These are phyloP conservation scores for Pelagia noctiluca DNA, from an alignment of 30 jellyfish, hydroid and myxozoan species.

Conservation along the genomic window DNA sequence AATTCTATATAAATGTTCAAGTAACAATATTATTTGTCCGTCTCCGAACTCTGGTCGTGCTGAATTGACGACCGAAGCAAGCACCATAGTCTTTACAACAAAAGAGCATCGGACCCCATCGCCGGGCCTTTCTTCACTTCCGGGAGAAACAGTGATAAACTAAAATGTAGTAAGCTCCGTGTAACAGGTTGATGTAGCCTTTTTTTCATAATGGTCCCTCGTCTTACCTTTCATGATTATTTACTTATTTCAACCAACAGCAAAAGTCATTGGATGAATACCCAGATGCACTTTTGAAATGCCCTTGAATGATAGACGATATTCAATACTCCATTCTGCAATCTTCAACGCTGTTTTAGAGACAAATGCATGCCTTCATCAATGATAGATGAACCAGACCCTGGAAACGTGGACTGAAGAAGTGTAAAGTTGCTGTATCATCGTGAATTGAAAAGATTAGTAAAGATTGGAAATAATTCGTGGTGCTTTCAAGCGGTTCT, in stretches of 20 bases:
- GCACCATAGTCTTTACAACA: background rate
- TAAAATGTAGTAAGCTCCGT: too few species aligned
- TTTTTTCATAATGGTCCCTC: background rate
- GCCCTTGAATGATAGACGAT: constrained; percentile 4
- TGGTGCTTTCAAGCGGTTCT: too few species aligned
- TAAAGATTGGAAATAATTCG: too few species aligned
- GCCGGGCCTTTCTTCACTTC: background rate
- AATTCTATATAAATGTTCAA: too few species aligned
- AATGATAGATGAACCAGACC: too few species aligned
- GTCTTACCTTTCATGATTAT: background rate
- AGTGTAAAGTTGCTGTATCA: too few species aligned
- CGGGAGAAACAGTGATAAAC: background rate
- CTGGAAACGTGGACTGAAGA: too few species aligned
- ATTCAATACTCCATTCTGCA: too few species aligned
- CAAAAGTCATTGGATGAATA: constrained; percentile 21
- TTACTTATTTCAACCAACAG: background rate
- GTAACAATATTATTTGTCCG: too few species aligned
- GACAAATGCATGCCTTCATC: constrained; percentile 30
- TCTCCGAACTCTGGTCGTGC: too few species aligned
- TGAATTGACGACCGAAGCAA: background rate
- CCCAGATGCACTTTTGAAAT: constrained; percentile 24
- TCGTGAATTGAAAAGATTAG: too few species aligned
- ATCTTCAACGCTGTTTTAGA: background rate
- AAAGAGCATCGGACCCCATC: background rate
- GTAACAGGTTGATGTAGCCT: background rate